These are phyloP conservation scores for Phyto melanocephala DNA, from an alignment of 2,888 invertebrate species.

Conservation along the genomic window DNA sequence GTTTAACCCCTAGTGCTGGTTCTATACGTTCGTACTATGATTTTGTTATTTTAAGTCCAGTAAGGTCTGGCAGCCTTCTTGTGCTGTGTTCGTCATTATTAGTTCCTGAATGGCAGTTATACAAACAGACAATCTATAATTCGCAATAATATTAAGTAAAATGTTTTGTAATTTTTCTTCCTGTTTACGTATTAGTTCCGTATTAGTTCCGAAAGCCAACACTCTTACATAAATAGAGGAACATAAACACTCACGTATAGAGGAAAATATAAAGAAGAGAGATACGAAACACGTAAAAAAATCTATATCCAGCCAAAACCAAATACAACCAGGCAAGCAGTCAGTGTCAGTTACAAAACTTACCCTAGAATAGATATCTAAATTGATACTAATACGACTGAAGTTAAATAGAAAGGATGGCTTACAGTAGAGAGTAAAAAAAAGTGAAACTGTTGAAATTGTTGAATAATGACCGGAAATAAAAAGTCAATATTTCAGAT, in stretches of 20 bases:
- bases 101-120: constrained; percentile 39
- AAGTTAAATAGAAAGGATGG: neutral
- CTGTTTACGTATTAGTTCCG: constrained; percentile 63
- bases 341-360: neutral
- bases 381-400: constrained; percentile 4
- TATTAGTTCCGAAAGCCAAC: constrained; percentile 50
- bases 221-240: constrained; percentile 10
- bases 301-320: neutral
- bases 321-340: constrained; percentile 10
- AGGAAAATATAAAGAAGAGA: neutral
- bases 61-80: neutral
- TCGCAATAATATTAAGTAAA: constrained; percentile 62
- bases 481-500: no score
- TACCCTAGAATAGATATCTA: neutral
- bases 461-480: no score
- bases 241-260: neutral
- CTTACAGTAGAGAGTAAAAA: neutral
- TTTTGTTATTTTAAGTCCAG: neutral
- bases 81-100: constrained; percentile 27
- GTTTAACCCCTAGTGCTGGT: neutral
- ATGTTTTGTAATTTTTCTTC: constrained; percentile 64
- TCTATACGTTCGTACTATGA: neutral
- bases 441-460: no score
- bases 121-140: constrained; percentile 58
- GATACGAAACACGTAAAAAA: neutral